phyloP scores from a whole-genome alignment of 2,888 invertebrate species.

The Gryllus longicercus region DNA sequence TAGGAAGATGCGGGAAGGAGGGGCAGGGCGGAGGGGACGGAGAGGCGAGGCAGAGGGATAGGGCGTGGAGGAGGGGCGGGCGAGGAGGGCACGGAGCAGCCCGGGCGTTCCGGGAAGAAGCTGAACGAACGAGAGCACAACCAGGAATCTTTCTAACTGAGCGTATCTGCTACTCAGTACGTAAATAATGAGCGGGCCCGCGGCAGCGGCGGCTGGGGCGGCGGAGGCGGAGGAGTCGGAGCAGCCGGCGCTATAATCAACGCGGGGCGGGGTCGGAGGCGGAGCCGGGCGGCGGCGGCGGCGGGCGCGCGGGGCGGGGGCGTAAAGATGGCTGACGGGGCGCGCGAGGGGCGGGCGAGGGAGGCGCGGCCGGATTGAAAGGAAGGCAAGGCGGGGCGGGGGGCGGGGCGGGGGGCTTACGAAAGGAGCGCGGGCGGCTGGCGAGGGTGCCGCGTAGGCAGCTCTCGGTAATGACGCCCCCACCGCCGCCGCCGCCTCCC shows the following conservation, averaged over 20 bases:
- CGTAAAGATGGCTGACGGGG: too few species aligned
- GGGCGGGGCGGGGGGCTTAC: too few species aligned
- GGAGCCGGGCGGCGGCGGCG: background rate
- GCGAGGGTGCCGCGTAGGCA: too few species aligned
- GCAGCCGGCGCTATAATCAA: background rate
- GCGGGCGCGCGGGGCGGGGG: background rate
- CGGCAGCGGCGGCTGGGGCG: background rate
- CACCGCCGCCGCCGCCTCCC: too few species aligned
- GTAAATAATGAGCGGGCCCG: slow-evolving; percentile 17
- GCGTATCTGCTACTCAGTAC: background rate
- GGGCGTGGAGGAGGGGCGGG: background rate
- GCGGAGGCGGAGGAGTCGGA: background rate
- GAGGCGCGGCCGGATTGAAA: too few species aligned
- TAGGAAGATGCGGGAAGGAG: background rate
- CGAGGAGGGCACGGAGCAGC: background rate
- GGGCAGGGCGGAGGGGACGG: background rate
- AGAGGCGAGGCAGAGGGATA: background rate
- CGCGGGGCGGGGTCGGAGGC: background rate
- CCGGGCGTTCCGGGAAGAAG: background rate
- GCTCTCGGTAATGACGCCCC: too few species aligned
- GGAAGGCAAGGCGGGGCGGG: too few species aligned
- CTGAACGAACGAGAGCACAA: background rate
- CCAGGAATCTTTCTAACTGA: too few species aligned
- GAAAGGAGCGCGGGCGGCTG: too few species aligned
- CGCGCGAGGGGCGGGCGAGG: too few species aligned